A percentile compares a stretch with the other conserved stretches of the same genome.
These are phyloP conservation scores for Ianthella basta DNA, from an alignment of 37 sponge, comb jelly and placozoan species.

Conservation along the genomic window DNA sequence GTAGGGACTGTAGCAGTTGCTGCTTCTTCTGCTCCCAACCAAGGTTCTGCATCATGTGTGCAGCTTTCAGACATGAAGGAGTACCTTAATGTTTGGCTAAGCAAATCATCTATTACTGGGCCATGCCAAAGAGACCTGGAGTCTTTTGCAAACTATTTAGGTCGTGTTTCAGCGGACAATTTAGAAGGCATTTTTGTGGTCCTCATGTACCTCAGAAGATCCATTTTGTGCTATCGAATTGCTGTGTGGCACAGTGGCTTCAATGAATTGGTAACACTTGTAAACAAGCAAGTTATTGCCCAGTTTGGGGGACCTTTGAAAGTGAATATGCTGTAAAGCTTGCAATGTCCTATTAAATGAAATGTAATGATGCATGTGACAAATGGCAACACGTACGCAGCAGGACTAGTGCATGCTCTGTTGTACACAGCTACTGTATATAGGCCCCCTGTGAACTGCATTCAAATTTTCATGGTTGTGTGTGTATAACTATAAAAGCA, in stretches of 20 bases:
- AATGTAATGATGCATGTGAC: too few species aligned
- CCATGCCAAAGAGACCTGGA: constrained; percentile 31
- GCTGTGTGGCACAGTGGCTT: constrained; percentile 43
- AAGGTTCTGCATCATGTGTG: background rate
- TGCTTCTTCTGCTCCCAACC: too few species aligned
- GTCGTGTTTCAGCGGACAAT: background rate
- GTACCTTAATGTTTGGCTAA: constrained; percentile 15
- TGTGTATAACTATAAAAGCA: too few species aligned
- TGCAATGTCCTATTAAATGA: background rate
- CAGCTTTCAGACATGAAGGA: background rate
- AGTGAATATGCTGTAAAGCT: constrained; percentile 9
- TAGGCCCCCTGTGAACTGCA: too few species aligned
- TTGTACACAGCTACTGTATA: too few species aligned
- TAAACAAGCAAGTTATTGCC: background rate
- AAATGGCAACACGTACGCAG: too few species aligned
- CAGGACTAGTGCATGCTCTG: too few species aligned
- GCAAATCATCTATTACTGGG: constrained; percentile 10
- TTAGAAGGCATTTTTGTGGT: constrained; percentile 28
- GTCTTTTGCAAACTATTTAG: constrained; percentile 26
- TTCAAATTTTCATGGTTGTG: too few species aligned
- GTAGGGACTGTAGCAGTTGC: background rate
- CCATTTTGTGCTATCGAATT: background rate
- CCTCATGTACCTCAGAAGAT: constrained; percentile 7
- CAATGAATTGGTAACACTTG: constrained; percentile 17
- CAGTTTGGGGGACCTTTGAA: constrained; percentile 23